Evolutionary conservation across 2,113 vertebrate genomes (phyloP), one percentile per base, ranked within the genome.

Genomic region (Saguinus midas): DNA sequence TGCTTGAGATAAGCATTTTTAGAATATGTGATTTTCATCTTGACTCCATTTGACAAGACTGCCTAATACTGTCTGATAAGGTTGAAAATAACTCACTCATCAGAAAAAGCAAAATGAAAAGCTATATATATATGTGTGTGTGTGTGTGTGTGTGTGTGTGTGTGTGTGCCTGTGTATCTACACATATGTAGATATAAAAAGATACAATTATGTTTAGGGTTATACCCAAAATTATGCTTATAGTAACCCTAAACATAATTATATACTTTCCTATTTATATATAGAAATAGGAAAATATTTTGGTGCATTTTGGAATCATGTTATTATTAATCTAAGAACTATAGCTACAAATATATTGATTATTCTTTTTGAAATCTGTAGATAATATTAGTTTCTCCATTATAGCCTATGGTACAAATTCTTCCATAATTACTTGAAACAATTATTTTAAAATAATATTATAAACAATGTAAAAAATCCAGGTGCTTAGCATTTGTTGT

Each of bases 1-100:
- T 92, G 73, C 61, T 73, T 94, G 32, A 79, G 87, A 37, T 93
- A 61, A 18, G 0, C 89, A 16, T 92, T 97, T 98, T 91, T 91
- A 97, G 66, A 86, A 87, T 94, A 89, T 16, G 68, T 95, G 94
- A 96, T 98, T 97, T 98, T 98, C 97, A 96, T 98, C 96, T 98
- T 0, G 0, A 87, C 50, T 98, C 12, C 14, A 27, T 96, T 92
- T 96, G 61, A 66, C 11, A 93, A 96, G 11, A 75, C 78, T 98
- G 90, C 94, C 96, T 98, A 84, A 72, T 78, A 93, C 86, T 97
- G 98, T 95, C 93, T 97, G 97, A 96, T 97, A 98, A 97, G 80
- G 94, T 94, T 86, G 86, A 96, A 98, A 96, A 96, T 96, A 98
- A 98, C 92, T 95, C 84, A 81, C 68, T 97, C 50, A 90, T 93